Evolutionary conservation across 2,797 vertebrate species (phyloP), one percentile per base, ranked within the genome.

Genomic region (Manis pentadactyla): DNA sequence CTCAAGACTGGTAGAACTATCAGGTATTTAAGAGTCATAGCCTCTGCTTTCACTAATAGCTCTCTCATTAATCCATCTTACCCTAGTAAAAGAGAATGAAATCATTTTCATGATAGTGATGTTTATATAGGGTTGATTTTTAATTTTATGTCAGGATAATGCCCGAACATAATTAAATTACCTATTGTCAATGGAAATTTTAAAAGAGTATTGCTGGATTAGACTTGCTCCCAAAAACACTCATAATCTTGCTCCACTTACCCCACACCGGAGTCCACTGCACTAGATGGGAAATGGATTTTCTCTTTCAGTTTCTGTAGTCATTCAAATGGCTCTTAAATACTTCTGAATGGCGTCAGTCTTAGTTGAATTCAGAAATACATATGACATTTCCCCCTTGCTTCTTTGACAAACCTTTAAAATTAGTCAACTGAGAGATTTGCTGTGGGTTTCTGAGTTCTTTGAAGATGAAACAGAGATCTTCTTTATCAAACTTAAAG

Each of bases 341-440:
- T 69, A 68, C 27, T 27, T 82, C 51, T 37, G 29, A 79, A 73
- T 39, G 57, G 42, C 42, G 42, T 27, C 57, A 37, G n/a, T 57
- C 83, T 83, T 27, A 39, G 27, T 12, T 87, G 55, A 79, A 63
- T 81, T 61, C 63, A 84, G 75, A 94, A 93, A 90, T 57, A 55
- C 46, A 42, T 39, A 39, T 42, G 25, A 68, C 55, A 64, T 77
- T 37, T 87, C 27, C 71, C n/a, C 27, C 46, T 85, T 37, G 19
- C 34, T 93, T 84, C 55, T 92, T 78, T 93, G 68, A 93, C 66
- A 96, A 73, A 83, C 18, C 61, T 94, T 92, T 95, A 95, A 92
- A 93, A 94, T 95, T 77, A 97, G 90, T 91, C 91, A 61, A 53
- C 59, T 51, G 57, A 96, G 92, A 92, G 75, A 68, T 82, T 78